Percentiles rank a stretch among this genome's conserved stretches.
phyloP scores from a whole-genome alignment of 2,888 invertebrate genomes.

The Maniola hyperantus region DNA sequence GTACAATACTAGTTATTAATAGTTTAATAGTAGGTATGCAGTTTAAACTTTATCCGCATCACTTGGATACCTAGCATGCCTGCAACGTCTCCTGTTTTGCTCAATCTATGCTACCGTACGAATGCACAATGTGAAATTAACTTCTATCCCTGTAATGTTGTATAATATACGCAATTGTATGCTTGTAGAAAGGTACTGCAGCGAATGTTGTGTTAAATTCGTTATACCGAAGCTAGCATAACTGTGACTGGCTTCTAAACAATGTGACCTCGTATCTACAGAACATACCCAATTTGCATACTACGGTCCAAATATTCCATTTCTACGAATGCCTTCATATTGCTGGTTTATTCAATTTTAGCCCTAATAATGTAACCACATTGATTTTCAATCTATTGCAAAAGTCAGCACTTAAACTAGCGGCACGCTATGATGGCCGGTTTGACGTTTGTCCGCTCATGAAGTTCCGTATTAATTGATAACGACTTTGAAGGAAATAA shows the following conservation, averaged over 20 bases:
- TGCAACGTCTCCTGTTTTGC: not conserved
- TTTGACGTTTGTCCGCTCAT: too few species aligned
- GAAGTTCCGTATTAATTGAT: too few species aligned
- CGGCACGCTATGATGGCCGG: too few species aligned
- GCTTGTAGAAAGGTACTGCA: not conserved
- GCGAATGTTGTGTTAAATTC: slow-evolving; percentile 2
- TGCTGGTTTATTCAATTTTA: not conserved
- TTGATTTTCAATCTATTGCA: too few species aligned
- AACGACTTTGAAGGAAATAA: too few species aligned
- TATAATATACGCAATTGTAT: not conserved
- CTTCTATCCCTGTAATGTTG: not conserved
- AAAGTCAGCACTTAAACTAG: too few species aligned
- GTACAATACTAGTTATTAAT: too few species aligned
- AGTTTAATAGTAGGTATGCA: too few species aligned
- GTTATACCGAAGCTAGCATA: not conserved
- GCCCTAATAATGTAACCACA: too few species aligned
- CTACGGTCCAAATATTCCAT: not conserved
- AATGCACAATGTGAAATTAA: not conserved
- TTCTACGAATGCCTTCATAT: not conserved
- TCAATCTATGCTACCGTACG: not conserved
- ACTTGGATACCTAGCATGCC: not conserved
- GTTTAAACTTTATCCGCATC: not conserved
- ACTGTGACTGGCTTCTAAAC: not conserved
- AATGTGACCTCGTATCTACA: not conserved
- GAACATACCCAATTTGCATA: slow-evolving; percentile 6